Conservation (phyloP, 2,113 vertebrate genomes). For the Colinus virginianus region DNA sequence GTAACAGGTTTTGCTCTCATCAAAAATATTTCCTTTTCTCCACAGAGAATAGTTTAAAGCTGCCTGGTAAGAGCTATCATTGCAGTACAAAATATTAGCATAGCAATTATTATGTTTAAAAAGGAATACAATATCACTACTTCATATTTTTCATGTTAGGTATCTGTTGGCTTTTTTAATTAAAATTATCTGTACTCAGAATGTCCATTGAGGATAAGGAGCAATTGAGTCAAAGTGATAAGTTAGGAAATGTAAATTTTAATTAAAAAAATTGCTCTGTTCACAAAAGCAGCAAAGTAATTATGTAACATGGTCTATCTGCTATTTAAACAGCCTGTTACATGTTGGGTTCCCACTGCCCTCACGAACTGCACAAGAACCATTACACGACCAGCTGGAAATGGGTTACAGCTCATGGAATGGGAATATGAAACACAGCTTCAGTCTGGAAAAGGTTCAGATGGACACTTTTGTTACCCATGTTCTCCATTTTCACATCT, state of each 20-base stretch:
- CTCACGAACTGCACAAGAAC: not conserved
- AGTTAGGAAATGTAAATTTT: constrained; percentile 12
- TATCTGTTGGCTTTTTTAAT: constrained; percentile 31
- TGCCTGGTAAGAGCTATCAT: not conserved
- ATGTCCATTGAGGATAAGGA: constrained; percentile 2
- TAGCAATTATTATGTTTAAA: constrained; percentile 26
- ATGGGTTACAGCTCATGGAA: not conserved
- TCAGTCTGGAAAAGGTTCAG: not conserved
- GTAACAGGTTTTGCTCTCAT: not conserved
- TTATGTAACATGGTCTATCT: not conserved
- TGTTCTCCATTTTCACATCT: not conserved
- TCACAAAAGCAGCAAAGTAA: not conserved
- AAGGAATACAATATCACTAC: constrained; percentile 13
- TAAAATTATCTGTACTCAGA: constrained; percentile 41
- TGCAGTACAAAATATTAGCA: not conserved
- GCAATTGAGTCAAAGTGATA: constrained; percentile 23
- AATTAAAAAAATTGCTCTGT: not conserved
- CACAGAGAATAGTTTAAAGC: constrained; percentile 20
- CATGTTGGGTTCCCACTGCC: not conserved
- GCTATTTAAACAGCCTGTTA: not conserved
- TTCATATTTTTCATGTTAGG: constrained; percentile 27
- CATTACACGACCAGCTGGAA: not conserved
- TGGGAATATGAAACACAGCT: not conserved
- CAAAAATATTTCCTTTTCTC: not conserved
- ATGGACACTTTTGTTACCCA: rapidly evolving